Base-by-base conservation (phyloP, 2,113 vertebrate species). In the Rynchops niger region DNA sequence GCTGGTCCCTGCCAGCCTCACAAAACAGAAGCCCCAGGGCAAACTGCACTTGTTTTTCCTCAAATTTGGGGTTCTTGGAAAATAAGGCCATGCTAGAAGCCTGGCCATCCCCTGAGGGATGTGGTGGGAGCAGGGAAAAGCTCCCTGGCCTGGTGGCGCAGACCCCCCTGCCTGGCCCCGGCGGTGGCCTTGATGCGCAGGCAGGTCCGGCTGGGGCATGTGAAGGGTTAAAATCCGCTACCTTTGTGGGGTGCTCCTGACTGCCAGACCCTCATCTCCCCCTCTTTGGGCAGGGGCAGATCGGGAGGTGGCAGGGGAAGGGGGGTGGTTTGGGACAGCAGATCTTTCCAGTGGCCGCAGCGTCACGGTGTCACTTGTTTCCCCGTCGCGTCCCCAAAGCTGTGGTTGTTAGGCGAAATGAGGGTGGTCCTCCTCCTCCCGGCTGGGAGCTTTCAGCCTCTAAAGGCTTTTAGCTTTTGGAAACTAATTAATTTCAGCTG, bases 321-420 rank as follows among this genome's bases (percentile, higher is more conserved):
- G 43, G 0, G 5, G 10, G 0, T 74, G 10, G 0, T 66, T 65
- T 43, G 72, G 40, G 65, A 29, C 13, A 29, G 4, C 14, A 12
- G 72, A 4, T 11, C 11, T 16, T 17, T 6, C 5, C 1, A 17
- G 29, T 14, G 85, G 25, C 67, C 3, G 2, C 77, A 12, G 72
- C n/a, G 1, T 2, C 0, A 0, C 0, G 0, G 19, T 42, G 76
- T 76, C 76, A 14, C 47, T 32, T 12, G 32, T 53, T 53, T 45
- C 45, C 45, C 29, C 1, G 0, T 16, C 1, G 2, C 0, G 7
- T 59, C 22, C 55, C 74, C 32, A 0, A 9, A 34, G 58, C 53
- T 29, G 18, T 0, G 2, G 5, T 16, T 2, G 0, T 2, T 32
- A 42, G 9, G 1, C 0, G 1, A 3, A 19, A 7, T 1, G 47